phyloP scores from a whole-genome alignment of 2,888 invertebrate species.

The Cremastinae sp. region DNA sequence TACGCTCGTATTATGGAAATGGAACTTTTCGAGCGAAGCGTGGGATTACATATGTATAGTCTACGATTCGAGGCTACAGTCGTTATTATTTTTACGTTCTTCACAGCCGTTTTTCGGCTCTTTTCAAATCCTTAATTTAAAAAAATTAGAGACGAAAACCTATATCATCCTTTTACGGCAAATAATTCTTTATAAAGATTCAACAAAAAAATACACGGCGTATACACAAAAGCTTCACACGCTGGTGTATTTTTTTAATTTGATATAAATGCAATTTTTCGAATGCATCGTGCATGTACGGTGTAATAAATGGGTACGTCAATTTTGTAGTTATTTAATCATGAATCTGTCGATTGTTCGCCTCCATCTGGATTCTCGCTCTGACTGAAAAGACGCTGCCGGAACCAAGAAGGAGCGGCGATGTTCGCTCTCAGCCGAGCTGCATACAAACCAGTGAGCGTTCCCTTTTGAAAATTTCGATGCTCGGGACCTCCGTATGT shows the following conservation, averaged over 20 bases:
- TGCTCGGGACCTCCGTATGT: constrained; percentile 24
- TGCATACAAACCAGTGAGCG: constrained; percentile 69
- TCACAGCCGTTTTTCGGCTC: background rate
- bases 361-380: constrained; percentile 34
- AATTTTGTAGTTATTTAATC: too few species aligned
- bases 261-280: constrained; percentile 67
- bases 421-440: constrained; percentile 61
- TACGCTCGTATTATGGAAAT: constrained; percentile 18
- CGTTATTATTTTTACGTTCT: constrained; percentile 39
- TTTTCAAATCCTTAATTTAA: too few species aligned
- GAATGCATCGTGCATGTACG: constrained; percentile 61
- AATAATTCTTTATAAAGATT: too few species aligned
- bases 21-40: constrained; percentile 12
- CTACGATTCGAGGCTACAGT: background rate
- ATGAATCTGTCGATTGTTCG: constrained; percentile 47
- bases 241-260: too few species aligned
- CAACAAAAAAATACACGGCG: too few species aligned
- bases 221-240: too few species aligned
- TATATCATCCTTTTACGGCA: too few species aligned
- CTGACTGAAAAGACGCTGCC: constrained; percentile 57
- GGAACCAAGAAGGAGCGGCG: constrained; percentile 71
- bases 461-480: constrained; percentile 56
- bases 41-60: constrained; percentile 7
- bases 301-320: too few species aligned
- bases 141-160: too few species aligned